Evolutionary conservation across 2,888 invertebrate species (phyloP), one percentile per base, ranked within the genome.

Genomic region (Synergus japonicus): DNA sequence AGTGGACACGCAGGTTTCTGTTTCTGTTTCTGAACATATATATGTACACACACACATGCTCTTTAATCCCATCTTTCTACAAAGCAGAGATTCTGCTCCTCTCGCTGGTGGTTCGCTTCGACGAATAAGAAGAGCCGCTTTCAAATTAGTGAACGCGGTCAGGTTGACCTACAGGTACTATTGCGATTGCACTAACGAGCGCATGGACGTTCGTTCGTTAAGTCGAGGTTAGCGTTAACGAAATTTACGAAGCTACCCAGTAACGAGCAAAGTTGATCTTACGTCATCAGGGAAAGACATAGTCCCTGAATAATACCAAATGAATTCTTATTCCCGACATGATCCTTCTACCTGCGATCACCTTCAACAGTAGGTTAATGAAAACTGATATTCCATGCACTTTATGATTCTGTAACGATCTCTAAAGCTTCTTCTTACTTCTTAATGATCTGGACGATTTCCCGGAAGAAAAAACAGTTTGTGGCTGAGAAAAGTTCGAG

Each of bases 211-310:
- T 88, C 87, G 87, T 88, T 88, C 22, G 63, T 63, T 22, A 88
- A 88, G 84, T 82, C 83, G 79, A 81, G 81, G 81, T 81, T 85
- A 82, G 87, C 85, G 88, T 86, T 88, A 86, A 85, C 87, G 85
- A 88, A 88, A 88, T 88, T 88, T 87, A 88, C 86, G 85, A 85
- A 88, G 86, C 82, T 82, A 81, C 73, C 69, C 84, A 81, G 84
- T 88, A 88, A 88, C 87, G 86, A 88, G 87, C 83, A 82, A 81
- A 82, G 81, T 81, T 79, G 80, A 79, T 76, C 81, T 82, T 84
- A 80, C 82, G 80, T 82, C 84, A 82, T 80, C 81, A 66, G 46
- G 80, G 80, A 82, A 84, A 81, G 81, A 81, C 82, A 54, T 29
- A 73, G 37, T 37, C 73, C 12, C 54, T 37, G 73, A n/a, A 18